Conservation (phyloP, 1,140 invertebrate species). For the Drosophila sp. region DNA sequence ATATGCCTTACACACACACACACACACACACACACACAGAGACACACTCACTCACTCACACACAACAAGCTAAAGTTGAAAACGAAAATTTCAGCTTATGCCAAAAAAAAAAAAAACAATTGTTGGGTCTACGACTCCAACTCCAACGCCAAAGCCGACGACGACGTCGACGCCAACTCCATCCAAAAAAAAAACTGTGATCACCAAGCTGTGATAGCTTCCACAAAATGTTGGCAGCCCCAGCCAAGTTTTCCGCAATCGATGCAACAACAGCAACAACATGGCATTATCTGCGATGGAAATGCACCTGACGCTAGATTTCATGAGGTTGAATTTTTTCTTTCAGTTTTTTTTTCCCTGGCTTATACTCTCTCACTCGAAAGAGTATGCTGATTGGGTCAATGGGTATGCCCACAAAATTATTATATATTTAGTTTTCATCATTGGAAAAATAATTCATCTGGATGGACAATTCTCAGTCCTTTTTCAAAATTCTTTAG, state of each 20-base stretch:
- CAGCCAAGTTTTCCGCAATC: conserved; percentile 75
- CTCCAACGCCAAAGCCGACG: background rate
- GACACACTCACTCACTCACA: background rate
- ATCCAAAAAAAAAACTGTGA: conserved; percentile 16
- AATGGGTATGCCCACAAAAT: too few species aligned
- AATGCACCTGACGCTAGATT: conserved; percentile 82
- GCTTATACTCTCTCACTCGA: background rate
- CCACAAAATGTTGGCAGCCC: conserved; percentile 26
- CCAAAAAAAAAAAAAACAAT: conserved; percentile 42
- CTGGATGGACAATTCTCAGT: too few species aligned
- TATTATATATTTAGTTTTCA: too few species aligned
- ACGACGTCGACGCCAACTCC: conserved; percentile 13
- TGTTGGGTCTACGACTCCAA: conserved; percentile 43
- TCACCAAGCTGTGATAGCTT: conserved; percentile 55
- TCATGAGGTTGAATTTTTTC: conserved; percentile 51
- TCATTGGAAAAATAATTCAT: too few species aligned
- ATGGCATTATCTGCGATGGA: conserved; percentile 81
- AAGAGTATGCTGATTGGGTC: background rate
- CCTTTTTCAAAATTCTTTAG: too few species aligned
- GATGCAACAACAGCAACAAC: conserved; percentile 64
- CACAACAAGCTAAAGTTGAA: conserved; percentile 46
- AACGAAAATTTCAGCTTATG: conserved; percentile 47
- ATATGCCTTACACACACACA: conserved; percentile 69
- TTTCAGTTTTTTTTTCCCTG: conserved; percentile 7
- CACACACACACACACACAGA: background rate